Conservation (phyloP, 2,113 vertebrate species). For the Sylvia atricapilla region DNA sequence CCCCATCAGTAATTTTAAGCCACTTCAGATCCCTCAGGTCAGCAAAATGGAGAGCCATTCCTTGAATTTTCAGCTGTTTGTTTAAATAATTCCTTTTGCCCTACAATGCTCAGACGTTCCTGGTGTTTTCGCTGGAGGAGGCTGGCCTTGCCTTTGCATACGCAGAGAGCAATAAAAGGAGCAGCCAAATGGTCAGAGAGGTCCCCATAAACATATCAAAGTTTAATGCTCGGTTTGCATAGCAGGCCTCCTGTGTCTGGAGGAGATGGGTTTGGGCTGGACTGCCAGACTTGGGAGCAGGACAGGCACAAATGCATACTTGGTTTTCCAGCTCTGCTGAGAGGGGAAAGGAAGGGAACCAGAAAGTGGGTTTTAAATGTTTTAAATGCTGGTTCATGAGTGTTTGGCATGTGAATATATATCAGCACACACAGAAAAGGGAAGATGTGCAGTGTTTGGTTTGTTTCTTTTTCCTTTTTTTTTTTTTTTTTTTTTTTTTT, state of each 20-base stretch:
- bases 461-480: rapidly evolving
- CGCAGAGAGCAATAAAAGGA: neutral
- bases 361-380: neutral
- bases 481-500: neutral
- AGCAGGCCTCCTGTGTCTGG: neutral
- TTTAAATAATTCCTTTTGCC: neutral
- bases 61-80: neutral
- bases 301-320: rapidly evolving
- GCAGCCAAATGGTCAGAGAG: slow-evolving; percentile 22
- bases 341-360: neutral
- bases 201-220: slow-evolving; percentile 25
- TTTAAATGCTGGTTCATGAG: neutral
- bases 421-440: neutral
- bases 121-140: neutral
- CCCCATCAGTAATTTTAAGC: neutral
- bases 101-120: neutral
- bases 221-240: neutral
- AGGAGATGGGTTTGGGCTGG: neutral
- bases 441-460: rapidly evolving
- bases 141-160: neutral
- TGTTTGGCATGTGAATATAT: neutral
- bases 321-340: neutral
- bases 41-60: neutral
- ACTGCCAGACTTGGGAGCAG: neutral
- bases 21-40: neutral